A percentile compares a stretch with the other conserved stretches of the same genome.
phyloP scores from a whole-genome alignment of 1,140 invertebrate species.

The Chironomus striatipennis region DNA sequence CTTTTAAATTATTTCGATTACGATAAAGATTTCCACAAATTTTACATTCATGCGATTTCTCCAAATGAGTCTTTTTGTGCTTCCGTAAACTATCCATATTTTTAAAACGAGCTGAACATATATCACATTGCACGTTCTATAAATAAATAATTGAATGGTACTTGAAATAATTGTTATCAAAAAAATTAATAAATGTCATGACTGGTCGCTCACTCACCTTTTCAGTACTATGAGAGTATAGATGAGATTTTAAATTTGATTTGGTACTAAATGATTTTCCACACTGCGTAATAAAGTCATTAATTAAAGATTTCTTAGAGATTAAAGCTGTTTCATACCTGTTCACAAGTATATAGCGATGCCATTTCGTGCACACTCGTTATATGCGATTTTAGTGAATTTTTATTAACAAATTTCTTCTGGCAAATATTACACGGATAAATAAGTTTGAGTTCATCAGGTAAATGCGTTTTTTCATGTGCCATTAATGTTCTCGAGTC shows the following conservation, averaged over 20 bases:
- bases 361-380: constrained; percentile 10
- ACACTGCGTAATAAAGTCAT: not conserved
- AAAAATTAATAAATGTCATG: not conserved
- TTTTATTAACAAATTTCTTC: constrained; percentile 18
- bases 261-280: constrained; percentile 4
- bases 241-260: not conserved
- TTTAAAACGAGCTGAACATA: constrained; percentile 16
- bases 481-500: constrained; percentile 2
- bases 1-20: constrained; percentile 15
- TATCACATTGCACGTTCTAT: constrained; percentile 8
- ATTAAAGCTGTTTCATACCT: no score
- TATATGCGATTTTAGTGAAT: not conserved
- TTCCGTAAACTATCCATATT: constrained; percentile 17
- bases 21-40: constrained; percentile 11
- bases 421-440: not conserved
- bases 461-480: constrained; percentile 9
- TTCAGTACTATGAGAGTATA: constrained; percentile 13
- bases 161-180: not conserved
- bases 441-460: not conserved
- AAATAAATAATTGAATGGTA: not conserved
- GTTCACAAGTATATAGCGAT: not conserved
- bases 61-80: not conserved
- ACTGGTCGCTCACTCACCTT: not conserved
- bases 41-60: not conserved
- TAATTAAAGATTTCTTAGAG: no score